Base-by-base conservation (phyloP, 2,113 vertebrate species). In the Rostratula benghalensis region DNA sequence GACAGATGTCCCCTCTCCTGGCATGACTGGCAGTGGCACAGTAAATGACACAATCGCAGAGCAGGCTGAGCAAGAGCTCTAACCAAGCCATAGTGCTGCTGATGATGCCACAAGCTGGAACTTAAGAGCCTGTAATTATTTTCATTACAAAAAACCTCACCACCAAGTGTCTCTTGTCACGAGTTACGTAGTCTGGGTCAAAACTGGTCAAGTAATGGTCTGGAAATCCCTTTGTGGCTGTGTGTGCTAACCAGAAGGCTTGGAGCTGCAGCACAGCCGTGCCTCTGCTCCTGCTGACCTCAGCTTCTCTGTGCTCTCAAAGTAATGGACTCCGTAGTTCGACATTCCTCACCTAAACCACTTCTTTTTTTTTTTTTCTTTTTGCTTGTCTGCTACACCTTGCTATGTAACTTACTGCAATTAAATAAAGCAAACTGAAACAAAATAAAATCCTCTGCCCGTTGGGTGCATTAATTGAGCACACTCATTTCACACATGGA, bases 391-490 rank as follows among this genome's bases (percentile, higher is more conserved):
- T 88, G 43, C 46, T 56, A 27, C 13, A 73, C 24, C 28, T 78
- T 56, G 13, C n/a, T 67, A 46, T 0, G 0, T 43, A 84, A 83
- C 43, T 80, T 83, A 85, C 24, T 73, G 67, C 53, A 59, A 45
- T 70, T 91, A 77, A 92, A 77, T 7, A 85, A 77, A 96, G 50
- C 37, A 77, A 89, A 93, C 24, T 0, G 20, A 88, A 93, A 68
- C 30, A 83, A 94, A 94, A 89, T 31, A 87, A 94, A 95, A 77
- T 60, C 69, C 61, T 90, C 67, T 24, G 60, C 77, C 85, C 83
- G 64, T 60, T 71, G 90, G 48, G 51, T 56, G 63, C 33, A 57
- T 71, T 95, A 95, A 95, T 7, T 39, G 39, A 87, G 70, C 89
- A 70, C 0, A 0, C n/a, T 93, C 61, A 80, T 94, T 97, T 95